Percentiles rank a stretch among this genome's conserved stretches.
These are phyloP conservation scores for Spinus olivaceus DNA, from an alignment of 2,797 vertebrate genomes.

Conservation along the genomic window DNA sequence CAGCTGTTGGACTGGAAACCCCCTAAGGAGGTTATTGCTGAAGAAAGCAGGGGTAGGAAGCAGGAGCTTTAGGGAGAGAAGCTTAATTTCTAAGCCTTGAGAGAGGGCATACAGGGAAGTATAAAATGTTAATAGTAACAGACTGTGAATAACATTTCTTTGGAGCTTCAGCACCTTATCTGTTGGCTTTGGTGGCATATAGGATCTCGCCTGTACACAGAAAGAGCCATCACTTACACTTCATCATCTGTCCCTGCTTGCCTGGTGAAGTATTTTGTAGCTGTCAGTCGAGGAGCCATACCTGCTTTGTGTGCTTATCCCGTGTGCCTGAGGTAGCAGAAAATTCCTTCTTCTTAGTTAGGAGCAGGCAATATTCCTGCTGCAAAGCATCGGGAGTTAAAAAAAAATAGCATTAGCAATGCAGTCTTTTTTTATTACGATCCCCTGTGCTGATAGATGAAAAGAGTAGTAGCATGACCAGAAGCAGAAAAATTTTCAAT, in stretches of 20 bases:
- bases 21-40: background rate
- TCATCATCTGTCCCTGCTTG: background rate
- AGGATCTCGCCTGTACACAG: background rate
- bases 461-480: background rate
- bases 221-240: background rate
- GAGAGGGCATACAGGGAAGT: background rate
- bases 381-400: background rate
- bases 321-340: fast-evolving
- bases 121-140: background rate
- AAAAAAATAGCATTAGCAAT: background rate
- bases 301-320: background rate
- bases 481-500: background rate
- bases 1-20: background rate
- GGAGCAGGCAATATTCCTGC: background rate
- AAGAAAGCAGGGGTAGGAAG: background rate
- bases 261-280: background rate
- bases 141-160: background rate
- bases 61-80: background rate
- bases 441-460: background rate
- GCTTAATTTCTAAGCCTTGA: background rate
- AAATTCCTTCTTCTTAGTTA: background rate
- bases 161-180: background rate
- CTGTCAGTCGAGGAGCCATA: background rate
- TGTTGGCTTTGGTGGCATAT: fast-evolving
- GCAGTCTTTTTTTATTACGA: background rate